Conservation (phyloP, 2,113 vertebrate species). For the Ochotona curzoniae region DNA sequence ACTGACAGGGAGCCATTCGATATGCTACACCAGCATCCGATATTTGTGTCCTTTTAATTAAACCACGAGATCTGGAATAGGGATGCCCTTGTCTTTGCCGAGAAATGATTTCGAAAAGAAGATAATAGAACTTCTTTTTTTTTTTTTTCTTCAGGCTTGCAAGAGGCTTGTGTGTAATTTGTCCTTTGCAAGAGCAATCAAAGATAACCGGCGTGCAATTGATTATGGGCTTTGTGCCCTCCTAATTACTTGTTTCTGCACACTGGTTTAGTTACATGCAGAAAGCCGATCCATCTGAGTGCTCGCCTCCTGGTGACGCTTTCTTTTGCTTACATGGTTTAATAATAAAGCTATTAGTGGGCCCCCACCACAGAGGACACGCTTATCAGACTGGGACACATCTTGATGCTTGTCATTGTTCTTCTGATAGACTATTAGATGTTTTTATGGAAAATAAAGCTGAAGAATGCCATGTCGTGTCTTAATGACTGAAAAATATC, state of each 20-base stretch:
- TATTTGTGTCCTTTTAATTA: slow-evolving; percentile 89
- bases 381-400: slow-evolving; percentile 70
- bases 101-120: slow-evolving; percentile 83
- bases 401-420: slow-evolving; percentile 70
- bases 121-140: slow-evolving; percentile 83
- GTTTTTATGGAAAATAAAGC: slow-evolving; percentile 62
- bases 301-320: slow-evolving; percentile 70
- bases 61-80: slow-evolving; percentile 85
- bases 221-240: slow-evolving; percentile 87
- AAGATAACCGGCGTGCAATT: slow-evolving; percentile 87
- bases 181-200: slow-evolving; percentile 87
- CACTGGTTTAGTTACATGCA: slow-evolving; percentile 84
- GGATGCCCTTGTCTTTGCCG: slow-evolving; percentile 85
- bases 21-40: slow-evolving; percentile 84
- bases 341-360: slow-evolving; percentile 85
- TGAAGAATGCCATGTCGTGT: slow-evolving; percentile 42
- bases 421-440: slow-evolving; percentile 47
- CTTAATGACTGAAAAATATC: slow-evolving; percentile 29
- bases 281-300: slow-evolving; percentile 81
- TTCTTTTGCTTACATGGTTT: slow-evolving; percentile 80
- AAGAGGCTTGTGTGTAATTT: slow-evolving; percentile 86
- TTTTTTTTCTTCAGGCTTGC: slow-evolving; percentile 78
- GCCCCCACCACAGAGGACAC: slow-evolving; percentile 75
- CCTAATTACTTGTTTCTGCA: slow-evolving; percentile 90
- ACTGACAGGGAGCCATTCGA: slow-evolving; percentile 82